phyloP scores from a whole-genome alignment of 2,797 vertebrate species.

The Pseudochaenichthys georgianus region DNA sequence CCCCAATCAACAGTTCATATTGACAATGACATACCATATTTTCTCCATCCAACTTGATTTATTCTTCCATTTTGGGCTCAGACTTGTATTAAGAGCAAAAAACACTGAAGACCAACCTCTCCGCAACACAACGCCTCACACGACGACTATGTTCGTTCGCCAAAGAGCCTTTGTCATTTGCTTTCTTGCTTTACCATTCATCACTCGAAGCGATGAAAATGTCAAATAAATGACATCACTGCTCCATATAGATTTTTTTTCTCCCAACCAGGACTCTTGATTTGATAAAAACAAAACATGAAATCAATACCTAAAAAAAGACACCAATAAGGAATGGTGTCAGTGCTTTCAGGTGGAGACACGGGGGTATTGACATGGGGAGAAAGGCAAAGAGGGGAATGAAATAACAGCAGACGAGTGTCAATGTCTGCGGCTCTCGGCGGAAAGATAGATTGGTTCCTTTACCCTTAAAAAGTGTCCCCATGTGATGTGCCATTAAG shows the following conservation, averaged over 20 bases:
- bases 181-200: conserved; percentile 65
- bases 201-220: conserved; percentile 80
- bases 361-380: conserved; percentile 56
- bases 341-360: conserved; percentile 62
- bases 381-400: conserved; percentile 31
- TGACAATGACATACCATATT: conserved; percentile 14
- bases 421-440: conserved; percentile 9
- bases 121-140: conserved; percentile 16
- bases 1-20: conserved; percentile 8
- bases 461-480: conserved; percentile 9
- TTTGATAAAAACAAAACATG: conserved; percentile 78
- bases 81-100: conserved; percentile 9
- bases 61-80: conserved; percentile 24
- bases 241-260: conserved; percentile 78
- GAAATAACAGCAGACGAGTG: conserved; percentile 20
- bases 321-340: conserved; percentile 71
- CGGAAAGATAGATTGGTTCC: conserved; percentile 4
- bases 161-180: conserved; percentile 62
- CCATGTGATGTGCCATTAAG: not conserved
- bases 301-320: conserved; percentile 82
- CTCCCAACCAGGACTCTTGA: conserved; percentile 72
- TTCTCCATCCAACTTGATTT: conserved; percentile 21
- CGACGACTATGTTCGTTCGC: conserved; percentile 46
- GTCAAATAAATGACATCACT: conserved; percentile 83
- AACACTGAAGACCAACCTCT: not conserved